Evolutionary conservation across 1,140 invertebrate species (phyloP).

Genomic region (Aphis gossypii): DNA sequence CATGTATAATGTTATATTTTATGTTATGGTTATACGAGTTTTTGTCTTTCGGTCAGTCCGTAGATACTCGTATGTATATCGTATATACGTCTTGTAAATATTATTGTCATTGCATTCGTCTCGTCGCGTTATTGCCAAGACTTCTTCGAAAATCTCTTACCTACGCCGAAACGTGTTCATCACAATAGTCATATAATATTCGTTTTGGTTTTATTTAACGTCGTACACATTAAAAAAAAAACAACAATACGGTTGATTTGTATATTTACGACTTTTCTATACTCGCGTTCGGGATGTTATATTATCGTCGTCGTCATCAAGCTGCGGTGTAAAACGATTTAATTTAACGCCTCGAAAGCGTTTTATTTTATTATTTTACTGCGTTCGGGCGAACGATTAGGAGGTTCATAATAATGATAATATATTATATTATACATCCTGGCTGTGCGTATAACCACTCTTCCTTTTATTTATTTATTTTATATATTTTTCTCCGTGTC

Average conservation of each 20-base stretch:
- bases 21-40: neutral
- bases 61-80: too few relatives aligned
- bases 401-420: neutral
- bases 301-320: neutral
- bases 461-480: neutral
- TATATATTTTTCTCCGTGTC: neutral
- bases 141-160: neutral
- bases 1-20: neutral
- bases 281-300: neutral
- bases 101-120: neutral
- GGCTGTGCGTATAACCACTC: neutral
- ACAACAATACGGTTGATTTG: neutral
- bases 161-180: neutral
- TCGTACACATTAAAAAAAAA: neutral
- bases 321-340: neutral
- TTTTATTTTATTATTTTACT: constrained; percentile 20
- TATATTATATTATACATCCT: neutral
- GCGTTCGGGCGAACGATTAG: neutral
- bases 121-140: neutral
- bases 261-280: neutral
- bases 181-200: neutral
- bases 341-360: neutral
- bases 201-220: neutral
- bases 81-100: neutral
- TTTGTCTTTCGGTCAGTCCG: neutral